Evolutionary conservation across 2,888 invertebrate genomes (phyloP).

Genomic region (Byasa hedistus): DNA sequence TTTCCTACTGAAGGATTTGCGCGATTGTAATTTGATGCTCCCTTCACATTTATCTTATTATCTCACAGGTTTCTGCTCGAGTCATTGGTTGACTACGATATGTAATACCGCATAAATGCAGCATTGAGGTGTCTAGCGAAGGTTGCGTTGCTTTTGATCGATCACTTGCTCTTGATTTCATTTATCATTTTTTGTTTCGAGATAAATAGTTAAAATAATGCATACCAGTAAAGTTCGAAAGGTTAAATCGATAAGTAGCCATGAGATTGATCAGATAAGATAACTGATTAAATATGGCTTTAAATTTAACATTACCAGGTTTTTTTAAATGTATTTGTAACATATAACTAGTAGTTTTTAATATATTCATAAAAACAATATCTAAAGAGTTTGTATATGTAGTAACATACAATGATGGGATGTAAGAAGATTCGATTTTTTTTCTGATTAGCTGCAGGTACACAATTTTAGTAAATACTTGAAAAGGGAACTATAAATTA

Average conservation of each 20-base stretch:
- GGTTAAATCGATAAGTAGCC: conserved; percentile 8
- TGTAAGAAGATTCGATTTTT: too few relatives aligned
- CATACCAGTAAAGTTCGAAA: conserved; percentile 9
- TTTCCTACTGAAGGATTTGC: not conserved
- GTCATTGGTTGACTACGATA: conserved; percentile 12
- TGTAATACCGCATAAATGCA: conserved; percentile 24
- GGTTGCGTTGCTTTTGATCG: conserved; percentile 35
- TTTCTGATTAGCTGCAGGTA: too few relatives aligned
- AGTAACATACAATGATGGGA: too few relatives aligned
- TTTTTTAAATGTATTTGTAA: not conserved
- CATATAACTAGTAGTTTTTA: too few relatives aligned
- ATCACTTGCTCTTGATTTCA: conserved; percentile 29
- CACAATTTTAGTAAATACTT: too few relatives aligned
- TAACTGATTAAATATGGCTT: too few relatives aligned
- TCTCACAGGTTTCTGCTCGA: conserved; percentile 3
- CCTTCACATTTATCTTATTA: not conserved
- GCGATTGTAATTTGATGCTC: conserved; percentile 19
- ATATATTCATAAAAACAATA: too few relatives aligned
- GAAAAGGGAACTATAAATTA: too few relatives aligned
- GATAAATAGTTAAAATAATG: conserved; percentile 23
- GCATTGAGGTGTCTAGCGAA: conserved; percentile 37
- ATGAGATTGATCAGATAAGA: conserved; percentile 8
- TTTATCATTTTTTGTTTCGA: conserved; percentile 17
- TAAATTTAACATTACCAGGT: too few relatives aligned
- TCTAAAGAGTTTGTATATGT: too few relatives aligned